Evolutionary conservation across 2,797 vertebrate genomes (phyloP), one percentile per base, ranked within the genome.

Genomic region (Schizopygopsis pylzovi): DNA sequence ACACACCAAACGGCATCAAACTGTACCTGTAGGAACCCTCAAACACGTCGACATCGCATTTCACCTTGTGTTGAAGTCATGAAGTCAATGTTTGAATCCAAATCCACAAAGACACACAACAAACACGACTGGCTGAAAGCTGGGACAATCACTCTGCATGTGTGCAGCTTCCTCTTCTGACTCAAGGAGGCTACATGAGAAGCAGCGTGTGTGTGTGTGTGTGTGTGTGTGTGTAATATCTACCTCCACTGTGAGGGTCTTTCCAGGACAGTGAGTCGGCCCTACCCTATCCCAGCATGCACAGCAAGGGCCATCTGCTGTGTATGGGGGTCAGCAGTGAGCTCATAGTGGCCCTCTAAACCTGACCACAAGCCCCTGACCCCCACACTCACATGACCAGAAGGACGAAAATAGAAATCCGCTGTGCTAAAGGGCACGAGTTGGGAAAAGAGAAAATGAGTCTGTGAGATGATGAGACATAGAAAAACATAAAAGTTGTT

Each of bases 281-380:
- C 43, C 82, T 25, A 49, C 87, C 67, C 70, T 83, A 72, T 75
- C 85, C 54, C 85, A 76, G 79, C 84, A 81, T 67, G 65, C 63
- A 73, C 7, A 81, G 65, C 12, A 49, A 68, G 45, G 59, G 71
- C 87, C 89, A 90, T 90, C 84, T 90, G 87, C 63, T 85, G 47
- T 39, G 39, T 73, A 54, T 67, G 52, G 70, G 76, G 56, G 75
- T 68, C 87, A 78, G 77, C 37, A 39, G 45, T 25, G 68, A 78
- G 81, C 71, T 84, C 61, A 72, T 73, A 79, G 45, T 6, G 79
- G 73, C 82, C 52, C 43, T 78, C 28, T 65, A 71, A 72, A 28
- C 68, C 83, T 16, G 75, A 63, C 61, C 83, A 85, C 63, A 56
- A 77, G 37, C 77, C 76, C n/a, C 77, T 80, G 76, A 67, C 79